These are phyloP conservation scores for Ploceus nigricollis DNA, from an alignment of 2,113 vertebrate species.

Conservation along the genomic window DNA sequence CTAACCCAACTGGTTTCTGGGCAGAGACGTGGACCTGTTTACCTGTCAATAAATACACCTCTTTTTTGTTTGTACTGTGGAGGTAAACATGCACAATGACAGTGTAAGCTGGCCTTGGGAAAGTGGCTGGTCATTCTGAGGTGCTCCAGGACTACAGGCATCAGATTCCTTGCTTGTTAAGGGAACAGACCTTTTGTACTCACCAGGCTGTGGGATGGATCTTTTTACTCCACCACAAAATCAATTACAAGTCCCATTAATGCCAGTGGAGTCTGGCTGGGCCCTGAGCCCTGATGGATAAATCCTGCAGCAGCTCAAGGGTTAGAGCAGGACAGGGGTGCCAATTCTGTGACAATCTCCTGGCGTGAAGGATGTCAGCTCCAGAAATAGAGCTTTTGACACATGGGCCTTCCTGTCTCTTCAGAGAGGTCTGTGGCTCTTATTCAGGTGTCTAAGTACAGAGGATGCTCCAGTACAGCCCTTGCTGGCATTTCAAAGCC, in stretches of 20 bases:
- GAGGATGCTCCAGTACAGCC: not conserved
- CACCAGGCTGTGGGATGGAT: not conserved
- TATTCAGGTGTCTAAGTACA: not conserved
- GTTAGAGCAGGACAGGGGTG: not conserved
- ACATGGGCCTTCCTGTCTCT: not conserved
- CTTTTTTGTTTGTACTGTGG: not conserved
- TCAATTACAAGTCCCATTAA: not conserved
- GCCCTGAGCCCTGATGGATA: fast-evolving
- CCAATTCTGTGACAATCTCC: not conserved
- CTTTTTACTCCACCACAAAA: not conserved
- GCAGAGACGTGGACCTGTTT: slow-evolving; percentile 12
- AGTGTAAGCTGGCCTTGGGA: not conserved
- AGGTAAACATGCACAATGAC: not conserved
- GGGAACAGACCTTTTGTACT: not conserved
- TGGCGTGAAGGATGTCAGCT: not conserved
- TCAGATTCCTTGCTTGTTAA: not conserved
- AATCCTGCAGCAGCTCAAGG: not conserved
- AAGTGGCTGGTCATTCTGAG: not conserved
- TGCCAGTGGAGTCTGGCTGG: not conserved
- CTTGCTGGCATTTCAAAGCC: not conserved
- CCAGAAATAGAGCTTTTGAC: not conserved
- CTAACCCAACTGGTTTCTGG: slow-evolving; percentile 58
- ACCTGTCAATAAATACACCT: not conserved
- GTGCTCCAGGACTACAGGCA: not conserved
- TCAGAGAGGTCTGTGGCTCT: not conserved